These are phyloP conservation scores for Epizoanthus scotinus DNA, from an alignment of 92 coral and sea anemone species.

Conservation along the genomic window DNA sequence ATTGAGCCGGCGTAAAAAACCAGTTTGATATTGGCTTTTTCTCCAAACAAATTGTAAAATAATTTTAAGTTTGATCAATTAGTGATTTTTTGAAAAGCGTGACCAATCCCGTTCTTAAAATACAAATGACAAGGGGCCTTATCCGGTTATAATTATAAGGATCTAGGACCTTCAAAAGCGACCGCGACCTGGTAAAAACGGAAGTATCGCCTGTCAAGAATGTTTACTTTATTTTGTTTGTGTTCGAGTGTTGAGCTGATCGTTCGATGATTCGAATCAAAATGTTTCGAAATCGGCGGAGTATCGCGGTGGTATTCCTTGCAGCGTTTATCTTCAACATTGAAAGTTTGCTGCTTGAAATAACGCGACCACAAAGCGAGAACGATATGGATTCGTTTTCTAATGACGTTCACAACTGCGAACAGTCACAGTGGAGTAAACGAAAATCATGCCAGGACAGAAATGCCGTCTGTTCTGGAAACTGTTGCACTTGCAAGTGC, in stretches of 20 bases:
- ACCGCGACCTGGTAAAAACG: background rate
- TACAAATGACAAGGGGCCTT: background rate
- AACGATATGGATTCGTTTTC: conserved; percentile 1
- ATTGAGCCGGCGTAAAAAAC: no score
- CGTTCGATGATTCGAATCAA: background rate
- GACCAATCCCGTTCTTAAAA: background rate
- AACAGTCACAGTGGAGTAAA: background rate
- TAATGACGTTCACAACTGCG: background rate
- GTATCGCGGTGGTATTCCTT: background rate
- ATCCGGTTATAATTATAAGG: background rate
- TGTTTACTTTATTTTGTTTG: background rate
- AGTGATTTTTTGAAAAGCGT: no score
- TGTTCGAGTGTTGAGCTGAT: background rate
- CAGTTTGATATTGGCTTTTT: no score
- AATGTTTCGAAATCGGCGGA: conserved; percentile 6
- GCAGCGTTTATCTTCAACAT: background rate
- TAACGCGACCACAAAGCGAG: conserved; percentile 15
- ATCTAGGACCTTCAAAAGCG: background rate
- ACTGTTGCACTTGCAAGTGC: conserved; percentile 47
- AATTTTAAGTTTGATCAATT: no score
- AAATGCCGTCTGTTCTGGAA: background rate
- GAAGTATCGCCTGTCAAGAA: conserved; percentile 10
- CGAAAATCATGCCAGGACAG: background rate
- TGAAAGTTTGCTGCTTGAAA: background rate
- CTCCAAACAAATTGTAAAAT: no score